Percentiles rank a stretch among this genome's conserved stretches.
Conservation (phyloP, 2,888 invertebrate genomes). For the Sericinus montela region DNA sequence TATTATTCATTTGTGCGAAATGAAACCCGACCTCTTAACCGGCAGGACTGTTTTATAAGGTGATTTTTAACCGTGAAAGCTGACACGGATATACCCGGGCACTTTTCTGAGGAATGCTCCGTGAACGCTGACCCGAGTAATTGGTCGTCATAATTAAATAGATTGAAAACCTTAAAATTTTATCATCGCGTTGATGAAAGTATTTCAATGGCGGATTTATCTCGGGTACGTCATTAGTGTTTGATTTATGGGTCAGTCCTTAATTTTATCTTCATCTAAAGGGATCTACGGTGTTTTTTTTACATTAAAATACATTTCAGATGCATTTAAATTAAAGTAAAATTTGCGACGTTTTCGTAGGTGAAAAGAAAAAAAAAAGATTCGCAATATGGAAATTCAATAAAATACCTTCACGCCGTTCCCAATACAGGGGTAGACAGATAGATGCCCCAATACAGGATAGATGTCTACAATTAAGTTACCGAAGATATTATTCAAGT, state of each 20-base stretch:
- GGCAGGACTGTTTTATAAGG: background rate
- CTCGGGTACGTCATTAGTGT: background rate
- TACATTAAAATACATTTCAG: no score
- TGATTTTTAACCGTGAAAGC: background rate
- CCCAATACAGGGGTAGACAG: no score
- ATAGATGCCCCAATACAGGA: no score
- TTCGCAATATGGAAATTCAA: no score
- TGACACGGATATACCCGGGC: background rate
- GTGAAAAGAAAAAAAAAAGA: no score
- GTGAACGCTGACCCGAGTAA: background rate
- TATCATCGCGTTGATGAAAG: background rate
- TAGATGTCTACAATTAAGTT: no score
- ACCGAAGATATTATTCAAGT: no score
- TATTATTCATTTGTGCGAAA: background rate
- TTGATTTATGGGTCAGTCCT: background rate
- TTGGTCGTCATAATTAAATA: background rate
- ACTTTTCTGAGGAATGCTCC: slow-evolving; percentile 1
- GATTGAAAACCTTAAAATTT: slow-evolving; percentile 4
- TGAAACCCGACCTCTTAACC: background rate
- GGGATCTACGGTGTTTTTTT: no score
- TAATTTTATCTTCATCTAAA: background rate
- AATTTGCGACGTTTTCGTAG: no score
- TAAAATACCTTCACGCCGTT: no score
- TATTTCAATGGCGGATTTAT: background rate
- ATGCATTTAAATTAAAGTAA: no score